Base-by-base conservation (phyloP, 2,113 vertebrate genomes). In the Rhea americana region DNA sequence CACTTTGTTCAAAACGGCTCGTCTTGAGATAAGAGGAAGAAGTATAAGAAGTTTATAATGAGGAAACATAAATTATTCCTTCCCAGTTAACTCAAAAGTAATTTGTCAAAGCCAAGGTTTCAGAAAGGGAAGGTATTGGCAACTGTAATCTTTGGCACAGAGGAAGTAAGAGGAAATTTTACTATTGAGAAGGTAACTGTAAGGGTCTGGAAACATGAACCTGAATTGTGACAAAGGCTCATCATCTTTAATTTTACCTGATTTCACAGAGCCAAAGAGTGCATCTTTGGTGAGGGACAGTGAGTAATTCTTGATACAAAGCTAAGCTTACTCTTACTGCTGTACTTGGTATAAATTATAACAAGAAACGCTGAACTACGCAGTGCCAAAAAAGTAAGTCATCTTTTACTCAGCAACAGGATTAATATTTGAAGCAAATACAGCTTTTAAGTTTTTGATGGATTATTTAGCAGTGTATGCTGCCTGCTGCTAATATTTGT, bases 401-500 rank as follows among this genome's bases (percentile, higher is more conserved):
- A 48, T 74, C 47, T 88, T 87, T 71, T 81, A 84, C 68, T 91
- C 89, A 81, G 79, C 43, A 67, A 28, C 19, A 85, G 37, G 78
- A 58, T 73, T 82, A 59, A 79, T 70, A n/a, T 10, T 37, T 22
- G 61, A 90, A 55, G 41, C 72, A 90, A 85, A 81, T 75, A 43
- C 28, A 91, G 26, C 43, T 85, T 77, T 78, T 53, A 80, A 51
- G 71, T 87, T 90, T 93, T 83, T 88, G 28, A 63, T 81, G 17
- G 74, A 50, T 91, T 10, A 59, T 90, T 62, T 87, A 80, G 37
- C 55, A 48, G 43, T 65, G 25, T 48, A 15, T 91, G 56, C 32
- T 85, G 13, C 65, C 65, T 87, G 32, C 59, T 47, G 21, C 47
- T 86, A 24, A 6, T 75, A 82, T 5, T 53, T 93, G 22, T 88